These are phyloP conservation scores for Temnothorax longispinosus DNA, from an alignment of 1,140 invertebrate species.

Conservation along the genomic window DNA sequence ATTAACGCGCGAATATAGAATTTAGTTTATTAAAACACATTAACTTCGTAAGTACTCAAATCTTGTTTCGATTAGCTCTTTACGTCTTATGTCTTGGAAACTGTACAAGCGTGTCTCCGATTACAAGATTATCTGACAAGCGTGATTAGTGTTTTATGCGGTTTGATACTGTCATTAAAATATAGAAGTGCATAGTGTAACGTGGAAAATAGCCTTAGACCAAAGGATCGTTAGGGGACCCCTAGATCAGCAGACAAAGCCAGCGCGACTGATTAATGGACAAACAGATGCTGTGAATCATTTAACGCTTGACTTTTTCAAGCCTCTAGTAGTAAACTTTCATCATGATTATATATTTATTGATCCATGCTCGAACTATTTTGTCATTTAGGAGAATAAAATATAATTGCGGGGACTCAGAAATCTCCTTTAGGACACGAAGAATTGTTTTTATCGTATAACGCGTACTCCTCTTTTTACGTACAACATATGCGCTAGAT, in stretches of 20 bases:
- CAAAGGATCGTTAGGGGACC: constrained; percentile 41
- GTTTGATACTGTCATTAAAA: constrained; percentile 9
- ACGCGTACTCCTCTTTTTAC: neutral
- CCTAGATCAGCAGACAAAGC: constrained; percentile 41
- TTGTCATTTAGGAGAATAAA: constrained; percentile 62
- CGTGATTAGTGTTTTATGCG: neutral
- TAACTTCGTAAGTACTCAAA: neutral
- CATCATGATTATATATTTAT: constrained; percentile 56
- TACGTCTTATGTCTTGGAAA: neutral
- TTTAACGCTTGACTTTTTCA: constrained; percentile 73
- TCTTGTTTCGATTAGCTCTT: neutral
- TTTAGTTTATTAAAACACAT: neutral
- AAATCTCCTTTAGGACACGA: constrained; percentile 34
- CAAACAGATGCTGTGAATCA: constrained; percentile 68
- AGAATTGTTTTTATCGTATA: constrained; percentile 7
- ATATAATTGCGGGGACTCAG: constrained; percentile 68
- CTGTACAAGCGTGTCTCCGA: neutral
- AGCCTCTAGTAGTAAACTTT: constrained; percentile 69
- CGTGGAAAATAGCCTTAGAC: constrained; percentile 15
- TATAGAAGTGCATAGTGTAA: neutral
- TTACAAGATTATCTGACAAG: neutral
- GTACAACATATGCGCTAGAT: neutral
- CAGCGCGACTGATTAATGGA: constrained; percentile 67
- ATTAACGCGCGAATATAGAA: neutral
- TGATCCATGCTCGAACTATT: constrained; percentile 76